phyloP scores from a whole-genome alignment of 1,140 invertebrate species.

The Lepidurus apus region DNA sequence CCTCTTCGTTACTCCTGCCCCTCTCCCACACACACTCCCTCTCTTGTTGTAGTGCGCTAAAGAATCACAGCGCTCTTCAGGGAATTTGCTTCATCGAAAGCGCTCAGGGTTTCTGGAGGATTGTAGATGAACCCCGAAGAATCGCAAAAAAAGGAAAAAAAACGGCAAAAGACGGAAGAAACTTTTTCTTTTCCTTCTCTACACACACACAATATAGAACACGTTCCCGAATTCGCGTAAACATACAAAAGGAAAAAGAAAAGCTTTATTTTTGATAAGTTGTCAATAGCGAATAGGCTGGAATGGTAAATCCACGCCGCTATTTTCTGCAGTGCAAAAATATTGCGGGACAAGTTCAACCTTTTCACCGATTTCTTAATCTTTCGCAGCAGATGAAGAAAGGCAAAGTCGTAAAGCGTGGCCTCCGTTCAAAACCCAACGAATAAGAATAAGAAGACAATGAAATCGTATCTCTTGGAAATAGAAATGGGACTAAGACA shows the following conservation, averaged over 20 bases:
- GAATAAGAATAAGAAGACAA: too few species aligned
- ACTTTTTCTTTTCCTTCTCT: too few species aligned
- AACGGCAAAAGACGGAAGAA: too few species aligned
- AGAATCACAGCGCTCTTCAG: neutral
- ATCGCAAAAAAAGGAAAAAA: too few species aligned
- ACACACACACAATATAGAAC: too few species aligned
- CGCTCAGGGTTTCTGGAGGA: constrained; percentile 3
- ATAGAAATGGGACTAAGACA: too few species aligned
- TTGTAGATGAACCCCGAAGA: neutral
- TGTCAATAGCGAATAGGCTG: neutral
- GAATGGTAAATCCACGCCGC: neutral
- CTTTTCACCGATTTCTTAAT: too few species aligned
- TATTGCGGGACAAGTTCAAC: neutral
- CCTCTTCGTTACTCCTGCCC: neutral
- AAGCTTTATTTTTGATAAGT: constrained; percentile 14
- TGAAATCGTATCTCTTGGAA: too few species aligned
- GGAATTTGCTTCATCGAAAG: neutral
- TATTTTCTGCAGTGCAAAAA: constrained; percentile 8
- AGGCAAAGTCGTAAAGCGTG: neutral
- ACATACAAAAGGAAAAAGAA: neutral
- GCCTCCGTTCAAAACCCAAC: too few species aligned
- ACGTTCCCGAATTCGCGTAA: neutral
- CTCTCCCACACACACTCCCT: neutral
- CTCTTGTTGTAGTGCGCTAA: neutral
- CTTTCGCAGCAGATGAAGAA: neutral